Percentiles rank a stretch among this genome's conserved stretches.
Evolutionary conservation across 2,888 invertebrate species (phyloP).

Genomic region (Cerastis rubricosa): DNA sequence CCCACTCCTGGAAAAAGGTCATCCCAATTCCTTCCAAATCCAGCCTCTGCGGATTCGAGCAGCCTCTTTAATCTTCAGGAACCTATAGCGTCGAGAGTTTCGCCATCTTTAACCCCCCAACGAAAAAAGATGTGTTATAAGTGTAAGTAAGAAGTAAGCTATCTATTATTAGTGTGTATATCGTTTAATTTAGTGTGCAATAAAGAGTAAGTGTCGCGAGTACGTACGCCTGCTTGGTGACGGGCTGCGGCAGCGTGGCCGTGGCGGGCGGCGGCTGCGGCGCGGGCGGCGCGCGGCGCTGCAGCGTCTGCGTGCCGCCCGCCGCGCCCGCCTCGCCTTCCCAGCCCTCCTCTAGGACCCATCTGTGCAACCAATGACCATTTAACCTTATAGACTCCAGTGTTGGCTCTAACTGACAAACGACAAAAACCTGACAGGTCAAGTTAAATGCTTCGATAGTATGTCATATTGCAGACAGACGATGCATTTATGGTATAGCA

Average conservation of each 20-base stretch:
- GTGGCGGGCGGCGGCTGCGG: slow-evolving; percentile 79
- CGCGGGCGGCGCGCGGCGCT: slow-evolving; percentile 84
- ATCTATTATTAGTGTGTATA: no score
- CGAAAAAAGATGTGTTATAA: background rate
- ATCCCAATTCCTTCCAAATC: background rate
- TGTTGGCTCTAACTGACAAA: background rate
- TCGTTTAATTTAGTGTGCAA: no score
- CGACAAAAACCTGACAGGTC: background rate
- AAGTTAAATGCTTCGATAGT: no score
- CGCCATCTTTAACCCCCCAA: background rate
- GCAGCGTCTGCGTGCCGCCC: slow-evolving; percentile 86
- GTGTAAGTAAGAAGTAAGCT: background rate
- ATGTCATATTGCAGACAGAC: no score
- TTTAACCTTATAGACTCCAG: background rate
- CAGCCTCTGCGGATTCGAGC: background rate
- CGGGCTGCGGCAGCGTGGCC: slow-evolving; percentile 85
- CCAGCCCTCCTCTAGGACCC: slow-evolving; percentile 80
- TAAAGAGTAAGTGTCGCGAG: no score
- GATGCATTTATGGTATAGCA: no score
- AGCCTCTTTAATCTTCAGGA: background rate
- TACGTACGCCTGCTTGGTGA: slow-evolving; percentile 79
- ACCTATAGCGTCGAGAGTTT: background rate
- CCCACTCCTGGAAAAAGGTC: no score
- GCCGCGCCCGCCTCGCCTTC: slow-evolving; percentile 72
- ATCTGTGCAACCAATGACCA: slow-evolving; percentile 66